Base-by-base conservation (phyloP, 2,888 invertebrate genomes). In the Caenorhabditis drosophilae region DNA sequence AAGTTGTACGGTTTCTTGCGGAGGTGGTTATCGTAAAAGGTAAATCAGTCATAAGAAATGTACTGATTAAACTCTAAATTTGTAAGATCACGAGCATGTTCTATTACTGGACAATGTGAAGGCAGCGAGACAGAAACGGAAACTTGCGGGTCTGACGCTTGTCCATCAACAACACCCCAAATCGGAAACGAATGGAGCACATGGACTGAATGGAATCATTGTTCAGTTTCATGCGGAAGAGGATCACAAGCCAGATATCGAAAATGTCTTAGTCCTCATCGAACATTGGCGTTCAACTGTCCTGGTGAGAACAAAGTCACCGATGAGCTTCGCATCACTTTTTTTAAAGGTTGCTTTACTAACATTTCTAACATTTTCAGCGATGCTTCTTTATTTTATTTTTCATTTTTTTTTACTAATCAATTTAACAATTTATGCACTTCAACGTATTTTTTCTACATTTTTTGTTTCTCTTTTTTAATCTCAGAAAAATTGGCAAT, bases 211-310 rank as follows among this genome's bases (percentile, higher is more conserved):
- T 73, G 79, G 79, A 72, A 75, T 22, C 57, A 57, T 9, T 83
- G 83, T 50, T 77, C 79, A 40, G 72, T 73, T 15, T 71, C 68
- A 2, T 83, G 83, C 55, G 83, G 82, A 26, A 62, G 77, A 7
- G 81, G 83, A 35, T 73, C 70, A 12, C 80, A 79, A 58, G 81
- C 79, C 1, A 61, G 82, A 41, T 80, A 79, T 54, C 70, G 83
- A 27, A 77, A 78, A 31, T 83, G 83, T 53, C 61, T 72, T 40
- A 79, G 77, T 23, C 67, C 79, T 4, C 73, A 79, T 48, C 57
- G 71, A 49, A 79, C 77, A 18, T 60, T 82, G 49, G 78, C 82
- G 44, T 83, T 77, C 57, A 70, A 76, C 40, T 82, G 82, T 64
- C 68, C 76, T 53, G 80, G 80, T 78, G 67, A 68, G 70, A 67